Evolutionary conservation across 1,140 invertebrate genomes (phyloP).

Genomic region (Frieseomelitta varia): DNA sequence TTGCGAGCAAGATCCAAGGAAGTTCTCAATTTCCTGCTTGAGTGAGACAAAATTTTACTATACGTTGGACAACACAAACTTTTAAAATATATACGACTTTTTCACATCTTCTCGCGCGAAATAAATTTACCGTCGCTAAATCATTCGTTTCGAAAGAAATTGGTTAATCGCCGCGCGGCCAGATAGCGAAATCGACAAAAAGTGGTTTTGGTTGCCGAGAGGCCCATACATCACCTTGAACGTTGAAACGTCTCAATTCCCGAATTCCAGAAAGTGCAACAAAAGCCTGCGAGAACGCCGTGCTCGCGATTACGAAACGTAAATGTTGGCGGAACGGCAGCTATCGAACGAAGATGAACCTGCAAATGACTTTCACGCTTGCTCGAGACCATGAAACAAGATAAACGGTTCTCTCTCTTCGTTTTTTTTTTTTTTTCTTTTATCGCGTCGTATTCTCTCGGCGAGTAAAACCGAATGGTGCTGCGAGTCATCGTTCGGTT

Average conservation of each 20-base stretch:
- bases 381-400: conserved; percentile 36
- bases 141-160: not conserved
- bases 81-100: not conserved
- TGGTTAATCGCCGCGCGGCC: not conserved
- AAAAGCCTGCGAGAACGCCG: not conserved
- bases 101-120: not conserved
- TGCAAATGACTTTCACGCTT: conserved; percentile 42
- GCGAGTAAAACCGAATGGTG: not conserved
- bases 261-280: not conserved
- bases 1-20: not conserved
- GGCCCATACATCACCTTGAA: not conserved
- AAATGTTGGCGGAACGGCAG: not conserved
- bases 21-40: not conserved
- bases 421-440: not conserved
- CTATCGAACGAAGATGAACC: conserved; percentile 22
- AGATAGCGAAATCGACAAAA: not conserved
- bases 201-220: not conserved
- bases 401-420: conserved; percentile 11
- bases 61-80: not conserved
- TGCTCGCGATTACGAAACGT: conserved; percentile 1
- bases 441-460: not conserved
- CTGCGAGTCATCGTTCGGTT: conserved; percentile 32
- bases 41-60: not conserved
- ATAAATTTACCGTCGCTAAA: not conserved
- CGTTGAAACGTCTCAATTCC: not conserved